A percentile compares a stretch with the other conserved stretches of the same genome.
Conservation (phyloP, 2,113 vertebrate genomes). For the Serilophus lunatus region DNA sequence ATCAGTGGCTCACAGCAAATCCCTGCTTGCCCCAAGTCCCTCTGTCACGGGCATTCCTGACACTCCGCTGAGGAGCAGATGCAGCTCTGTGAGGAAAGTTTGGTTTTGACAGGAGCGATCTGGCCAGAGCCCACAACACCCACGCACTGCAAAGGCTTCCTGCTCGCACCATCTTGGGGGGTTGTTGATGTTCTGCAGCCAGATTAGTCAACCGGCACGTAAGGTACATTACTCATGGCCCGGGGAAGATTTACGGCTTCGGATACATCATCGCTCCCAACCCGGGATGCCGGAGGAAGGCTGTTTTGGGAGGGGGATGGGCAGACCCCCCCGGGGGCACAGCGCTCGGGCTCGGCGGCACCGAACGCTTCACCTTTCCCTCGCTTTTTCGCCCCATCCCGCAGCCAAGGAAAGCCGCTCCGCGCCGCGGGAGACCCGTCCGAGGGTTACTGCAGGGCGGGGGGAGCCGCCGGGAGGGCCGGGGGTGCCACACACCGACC, state of each 20-base stretch:
- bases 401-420: neutral
- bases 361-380: neutral
- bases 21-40: neutral
- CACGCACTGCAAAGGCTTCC: neutral
- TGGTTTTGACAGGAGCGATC: neutral
- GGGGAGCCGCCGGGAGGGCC: no score
- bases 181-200: neutral
- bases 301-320: accelerated
- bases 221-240: neutral
- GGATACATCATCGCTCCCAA: neutral
- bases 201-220: neutral
- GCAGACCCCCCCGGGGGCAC: neutral
- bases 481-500: neutral
- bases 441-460: accelerated
- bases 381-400: neutral
- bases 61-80: neutral
- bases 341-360: accelerated
- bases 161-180: neutral
- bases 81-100: neutral
- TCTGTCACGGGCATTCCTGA: neutral
- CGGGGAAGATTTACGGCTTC: neutral
- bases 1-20: neutral
- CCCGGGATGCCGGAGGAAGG: neutral
- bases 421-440: accelerated
- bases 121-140: neutral